phyloP scores from a whole-genome alignment of 2,113 vertebrate species.

The Ictalurus furcatus region DNA sequence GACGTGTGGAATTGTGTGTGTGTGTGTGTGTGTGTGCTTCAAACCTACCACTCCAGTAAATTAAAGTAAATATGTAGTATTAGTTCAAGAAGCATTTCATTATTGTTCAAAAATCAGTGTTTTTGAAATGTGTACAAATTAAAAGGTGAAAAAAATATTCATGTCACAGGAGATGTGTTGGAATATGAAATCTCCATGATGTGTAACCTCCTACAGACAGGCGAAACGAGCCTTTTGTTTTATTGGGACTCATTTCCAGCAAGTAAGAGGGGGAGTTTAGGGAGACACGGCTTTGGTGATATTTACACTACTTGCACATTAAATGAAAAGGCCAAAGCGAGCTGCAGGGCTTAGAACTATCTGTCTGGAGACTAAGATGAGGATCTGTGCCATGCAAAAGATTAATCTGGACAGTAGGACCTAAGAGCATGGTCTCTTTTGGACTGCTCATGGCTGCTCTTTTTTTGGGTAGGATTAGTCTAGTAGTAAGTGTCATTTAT shows the following conservation, averaged over 20 bases:
- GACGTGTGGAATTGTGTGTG: not conserved
- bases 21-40: not conserved
- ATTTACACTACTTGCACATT: slow-evolving; percentile 21
- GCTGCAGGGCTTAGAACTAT: not conserved
- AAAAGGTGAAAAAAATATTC: not conserved
- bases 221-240: not conserved
- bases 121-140: not conserved
- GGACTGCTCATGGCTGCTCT: not conserved
- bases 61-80: not conserved
- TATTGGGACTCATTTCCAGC: slow-evolving; percentile 6
- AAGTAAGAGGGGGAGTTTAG: not conserved
- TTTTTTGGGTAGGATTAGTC: not conserved
- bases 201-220: not conserved
- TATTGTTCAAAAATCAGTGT: not conserved
- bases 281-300: not conserved
- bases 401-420: slow-evolving; percentile 13
- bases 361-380: slow-evolving; percentile 1
- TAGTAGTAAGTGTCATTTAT: not conserved
- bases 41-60: too few relatives aligned
- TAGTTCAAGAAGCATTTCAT: not conserved
- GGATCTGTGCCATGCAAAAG: slow-evolving; percentile 12
- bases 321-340: slow-evolving; percentile 15
- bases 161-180: not conserved
- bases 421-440: slow-evolving; percentile 23
- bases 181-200: not conserved